Evolutionary conservation across 1,140 invertebrate species (phyloP).

Genomic region (Diorhabda elongata): DNA sequence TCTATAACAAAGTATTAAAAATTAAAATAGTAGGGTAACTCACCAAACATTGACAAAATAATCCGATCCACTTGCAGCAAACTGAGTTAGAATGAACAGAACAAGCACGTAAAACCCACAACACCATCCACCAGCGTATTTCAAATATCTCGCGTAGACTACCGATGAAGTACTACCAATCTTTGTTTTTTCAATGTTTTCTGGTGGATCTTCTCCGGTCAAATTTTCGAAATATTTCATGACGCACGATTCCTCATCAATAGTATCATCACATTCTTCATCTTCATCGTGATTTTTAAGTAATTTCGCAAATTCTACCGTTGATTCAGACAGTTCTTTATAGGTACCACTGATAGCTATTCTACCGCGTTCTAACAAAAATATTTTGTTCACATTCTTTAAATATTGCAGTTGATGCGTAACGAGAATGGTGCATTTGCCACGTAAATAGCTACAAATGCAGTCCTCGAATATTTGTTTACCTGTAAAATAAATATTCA

Average conservation of each 20-base stretch:
- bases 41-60: constrained; percentile 67
- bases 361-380: constrained; percentile 58
- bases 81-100: constrained; percentile 58
- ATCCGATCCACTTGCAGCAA: constrained; percentile 62
- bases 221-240: not conserved
- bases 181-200: constrained; percentile 34
- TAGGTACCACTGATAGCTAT: constrained; percentile 59
- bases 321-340: constrained; percentile 57
- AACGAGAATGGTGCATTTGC: constrained; percentile 72
- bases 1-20: too few relatives aligned
- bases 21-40: constrained; percentile 23
- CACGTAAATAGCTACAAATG: constrained; percentile 61
- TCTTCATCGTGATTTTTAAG: constrained; percentile 52
- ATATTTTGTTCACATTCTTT: constrained; percentile 66
- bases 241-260: constrained; percentile 11
- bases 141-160: constrained; percentile 61
- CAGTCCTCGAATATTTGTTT: constrained; percentile 19
- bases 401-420: constrained; percentile 88
- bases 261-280: constrained; percentile 43
- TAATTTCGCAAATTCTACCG: constrained; percentile 62
- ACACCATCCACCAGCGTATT: constrained; percentile 53
- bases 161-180: constrained; percentile 54
- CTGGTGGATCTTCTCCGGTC: constrained; percentile 23
- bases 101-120: constrained; percentile 51
- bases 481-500: not conserved